Conservation (phyloP, 1,140 invertebrate species). For the Pseudomyrmex gracilis region DNA sequence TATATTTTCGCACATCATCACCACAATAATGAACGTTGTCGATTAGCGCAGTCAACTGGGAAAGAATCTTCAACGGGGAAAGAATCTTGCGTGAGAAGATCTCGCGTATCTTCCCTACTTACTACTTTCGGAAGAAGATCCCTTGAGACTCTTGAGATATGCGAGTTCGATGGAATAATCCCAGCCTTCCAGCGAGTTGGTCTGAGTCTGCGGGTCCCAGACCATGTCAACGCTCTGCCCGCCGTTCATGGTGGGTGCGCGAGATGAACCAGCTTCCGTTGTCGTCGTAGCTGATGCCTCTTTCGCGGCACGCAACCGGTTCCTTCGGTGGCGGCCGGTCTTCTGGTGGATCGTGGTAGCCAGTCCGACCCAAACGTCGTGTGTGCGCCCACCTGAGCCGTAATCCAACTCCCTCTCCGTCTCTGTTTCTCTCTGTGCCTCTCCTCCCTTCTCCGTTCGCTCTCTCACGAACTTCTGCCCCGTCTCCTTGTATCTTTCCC, state of each 20-base stretch:
- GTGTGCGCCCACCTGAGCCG: conserved; percentile 51
- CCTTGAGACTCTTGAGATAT: conserved; percentile 88
- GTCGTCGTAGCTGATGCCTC: conserved; percentile 3
- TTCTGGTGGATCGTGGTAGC: conserved; percentile 76
- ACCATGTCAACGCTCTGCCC: conserved; percentile 79
- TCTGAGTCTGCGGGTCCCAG: conserved; percentile 82
- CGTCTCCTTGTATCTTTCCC: not conserved
- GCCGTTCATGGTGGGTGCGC: conserved; percentile 74
- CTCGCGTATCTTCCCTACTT: not conserved
- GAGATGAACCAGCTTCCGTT: conserved; percentile 25
- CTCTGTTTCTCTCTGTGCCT: conserved; percentile 6
- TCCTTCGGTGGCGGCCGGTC: conserved; percentile 77
- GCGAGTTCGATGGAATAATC: conserved; percentile 93
- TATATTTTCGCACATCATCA: conserved; percentile 7
- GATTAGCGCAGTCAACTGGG: not conserved
- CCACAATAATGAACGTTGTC: not conserved
- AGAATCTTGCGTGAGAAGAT: not conserved
- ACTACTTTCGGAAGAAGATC: conserved; percentile 87
- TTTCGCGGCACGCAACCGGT: conserved; percentile 68
- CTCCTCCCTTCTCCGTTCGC: not conserved
- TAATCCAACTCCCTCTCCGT: conserved; percentile 44
- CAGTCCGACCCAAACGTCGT: conserved; percentile 63
- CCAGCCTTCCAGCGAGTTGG: conserved; percentile 92
- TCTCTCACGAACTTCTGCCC: not conserved
- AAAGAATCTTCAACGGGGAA: too few species aligned